Base-by-base conservation (phyloP, 2,113 vertebrate species). In the Sinocyclocheilus grahami region DNA sequence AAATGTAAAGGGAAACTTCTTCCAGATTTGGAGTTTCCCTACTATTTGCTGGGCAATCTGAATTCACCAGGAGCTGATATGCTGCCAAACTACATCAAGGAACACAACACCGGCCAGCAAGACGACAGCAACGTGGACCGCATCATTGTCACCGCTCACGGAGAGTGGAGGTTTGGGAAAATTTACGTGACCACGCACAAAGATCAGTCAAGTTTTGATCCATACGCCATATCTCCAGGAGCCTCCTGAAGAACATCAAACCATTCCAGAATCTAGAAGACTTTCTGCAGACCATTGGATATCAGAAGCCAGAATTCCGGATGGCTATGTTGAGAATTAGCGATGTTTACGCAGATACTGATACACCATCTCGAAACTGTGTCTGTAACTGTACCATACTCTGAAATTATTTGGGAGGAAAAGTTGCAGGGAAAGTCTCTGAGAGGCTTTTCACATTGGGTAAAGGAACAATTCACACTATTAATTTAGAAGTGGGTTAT, bases 121-220 rank as follows among this genome's bases (percentile, higher is more conserved):
- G 24, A 53, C 18, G 1, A 3, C 12, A 65, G 18, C 39, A 85
- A 85, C 24, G 0, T 27, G 2, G 83, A 85, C 11, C 39, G 83
- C 55, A 78, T 85, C 24, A 85, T 85, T 8, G 27, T 85, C 75
- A 53, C 39, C 6, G 30, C 6, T 33, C 12, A 65, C 13, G 16
- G 37, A 30, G 13, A 86, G 13, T 1, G 0, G 24, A 16, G 3
- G 6, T 67, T 83, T 33, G 48, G 78, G 33, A 62, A 48, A 27
- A 82, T 87, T 20, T 84, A 87, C n/a, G 37, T 80, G 24, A 87
- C 82, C 11, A 78, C 58, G 7, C 82, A 87, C 76, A 48, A 48
- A 3, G 37, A 18, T 76, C 10, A 5, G 30, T 58, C 22, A 18
- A 13, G 27, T 20, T 87, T 46, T 67, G 65, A 83, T 24, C n/a